Conservation (phyloP, 2,113 vertebrate species). For the Eublepharis macularius region DNA sequence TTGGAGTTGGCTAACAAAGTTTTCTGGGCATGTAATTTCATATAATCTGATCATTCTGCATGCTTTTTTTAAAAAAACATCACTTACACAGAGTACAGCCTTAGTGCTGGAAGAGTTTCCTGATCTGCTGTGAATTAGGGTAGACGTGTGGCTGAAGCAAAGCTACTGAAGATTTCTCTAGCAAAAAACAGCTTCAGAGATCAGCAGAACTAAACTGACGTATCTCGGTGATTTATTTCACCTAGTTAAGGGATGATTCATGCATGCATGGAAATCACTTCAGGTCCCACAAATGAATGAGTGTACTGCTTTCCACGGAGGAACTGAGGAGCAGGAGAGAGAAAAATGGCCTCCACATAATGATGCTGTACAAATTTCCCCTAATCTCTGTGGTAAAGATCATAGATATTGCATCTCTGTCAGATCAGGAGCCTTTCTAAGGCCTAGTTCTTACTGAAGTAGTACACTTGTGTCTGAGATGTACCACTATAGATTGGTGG, state of each 20-base stretch:
- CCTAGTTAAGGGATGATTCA: neutral
- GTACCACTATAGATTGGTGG: no score
- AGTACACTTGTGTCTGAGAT: no score
- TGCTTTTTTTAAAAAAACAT: conserved; percentile 43
- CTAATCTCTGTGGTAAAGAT: no score
- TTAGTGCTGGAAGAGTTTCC: conserved; percentile 34
- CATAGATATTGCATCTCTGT: no score
- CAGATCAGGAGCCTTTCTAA: no score
- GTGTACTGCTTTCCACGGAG: neutral
- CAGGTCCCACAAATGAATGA: neutral
- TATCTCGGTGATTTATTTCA: neutral
- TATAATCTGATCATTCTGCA: conserved; percentile 62
- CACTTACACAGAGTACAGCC: neutral
- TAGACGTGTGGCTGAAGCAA: conserved; percentile 21
- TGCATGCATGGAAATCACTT: neutral
- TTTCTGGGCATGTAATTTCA: conserved; percentile 60
- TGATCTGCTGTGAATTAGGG: conserved; percentile 39
- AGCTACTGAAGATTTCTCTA: conserved; percentile 38
- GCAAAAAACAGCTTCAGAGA: neutral
- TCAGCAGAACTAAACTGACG: neutral
- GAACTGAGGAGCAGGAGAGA: no score
- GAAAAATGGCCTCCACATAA: no score
- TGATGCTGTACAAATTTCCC: no score
- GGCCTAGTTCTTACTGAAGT: no score
- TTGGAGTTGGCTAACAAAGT: conserved; percentile 52